Base-by-base conservation (phyloP, 2,888 invertebrate genomes). In the Lampropteryx suffumata region DNA sequence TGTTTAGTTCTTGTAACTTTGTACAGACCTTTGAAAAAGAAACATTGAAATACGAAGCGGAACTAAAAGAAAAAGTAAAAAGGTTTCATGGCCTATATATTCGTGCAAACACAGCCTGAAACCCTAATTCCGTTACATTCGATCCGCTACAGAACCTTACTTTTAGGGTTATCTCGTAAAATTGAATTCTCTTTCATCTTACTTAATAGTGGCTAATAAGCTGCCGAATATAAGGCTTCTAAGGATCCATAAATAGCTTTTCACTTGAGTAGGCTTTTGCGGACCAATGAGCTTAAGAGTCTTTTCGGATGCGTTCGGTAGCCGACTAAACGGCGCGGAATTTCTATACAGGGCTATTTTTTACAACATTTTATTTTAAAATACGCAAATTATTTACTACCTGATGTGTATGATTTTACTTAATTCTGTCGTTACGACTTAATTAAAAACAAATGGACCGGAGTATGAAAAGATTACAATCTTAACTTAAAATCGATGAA, bases 201-300 rank as follows among this genome's bases (percentile, higher is more conserved):
- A 37, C 21, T 47, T 43, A 47, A 50, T 43, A 56, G 45, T 39
- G 36, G 39, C 30, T 47, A 44, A 34, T 41, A 45, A 42, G 32
- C 41, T 1, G 39, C 17, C 21, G 11, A 32, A 41, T 41, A 41
- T 32, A 49, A 40, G 7, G 29, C 33, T 43, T 32, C 33, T 40
- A 28, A 11, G 17, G 32, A 39, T 44, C 29, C 28, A 42, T 46
- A 30, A 37, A 33, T 36, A 43, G 28, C 27, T 32, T 50, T 35
- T 17, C 49, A 44, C 9, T 17, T 28, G 55, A 52, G 34, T 41
- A 41, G 13, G 24, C 32, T 24, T 41, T 32, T 5, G 13, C 41
- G 12, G 41, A 13, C 32, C 26, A 13, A 33, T 32, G 11, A 29
- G 17, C 29, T 33, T 45, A 10, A 26, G 1, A 27, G 10, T 1